phyloP scores from a whole-genome alignment of 2,797 vertebrate species.

The Bradypodion pumilum region DNA sequence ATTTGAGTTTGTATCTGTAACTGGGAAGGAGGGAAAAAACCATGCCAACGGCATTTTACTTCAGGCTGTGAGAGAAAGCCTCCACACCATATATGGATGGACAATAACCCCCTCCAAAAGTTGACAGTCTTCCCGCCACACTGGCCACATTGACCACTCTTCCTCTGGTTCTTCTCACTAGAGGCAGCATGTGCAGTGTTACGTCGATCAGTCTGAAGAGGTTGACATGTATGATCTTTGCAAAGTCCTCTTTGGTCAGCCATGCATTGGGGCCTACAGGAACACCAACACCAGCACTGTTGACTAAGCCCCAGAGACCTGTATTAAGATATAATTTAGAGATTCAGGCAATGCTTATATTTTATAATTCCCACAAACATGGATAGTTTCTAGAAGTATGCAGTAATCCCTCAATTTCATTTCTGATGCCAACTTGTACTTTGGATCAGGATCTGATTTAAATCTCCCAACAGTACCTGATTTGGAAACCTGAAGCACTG shows the following conservation, averaged over 20 bases:
- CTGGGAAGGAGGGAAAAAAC: too few species aligned
- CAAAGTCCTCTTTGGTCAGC: background rate
- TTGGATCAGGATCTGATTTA: too few species aligned
- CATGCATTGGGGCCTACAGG: background rate
- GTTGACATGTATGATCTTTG: slow-evolving; percentile 38
- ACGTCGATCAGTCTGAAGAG: slow-evolving; percentile 48
- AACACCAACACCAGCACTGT: background rate
- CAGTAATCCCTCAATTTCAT: too few species aligned
- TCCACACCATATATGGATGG: slow-evolving; percentile 58
- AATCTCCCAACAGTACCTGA: too few species aligned
- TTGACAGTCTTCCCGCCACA: slow-evolving; percentile 33
- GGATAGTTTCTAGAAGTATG: too few species aligned
- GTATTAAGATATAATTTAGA: background rate
- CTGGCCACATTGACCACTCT: slow-evolving; percentile 60
- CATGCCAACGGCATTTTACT: slow-evolving; percentile 41
- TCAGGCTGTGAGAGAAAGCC: slow-evolving; percentile 60
- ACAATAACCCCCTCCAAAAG: slow-evolving; percentile 23
- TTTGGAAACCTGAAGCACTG: too few species aligned
- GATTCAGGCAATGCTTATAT: background rate
- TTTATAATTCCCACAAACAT: too few species aligned
- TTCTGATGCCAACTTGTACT: too few species aligned
- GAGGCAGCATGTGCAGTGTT: slow-evolving; percentile 37
- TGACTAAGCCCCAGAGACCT: slow-evolving; percentile 29
- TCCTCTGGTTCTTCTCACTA: slow-evolving; percentile 50
- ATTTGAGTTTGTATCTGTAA: too few species aligned